These are phyloP conservation scores for Diloba caeruleocephala DNA, from an alignment of 2,888 invertebrate species.

Conservation along the genomic window DNA sequence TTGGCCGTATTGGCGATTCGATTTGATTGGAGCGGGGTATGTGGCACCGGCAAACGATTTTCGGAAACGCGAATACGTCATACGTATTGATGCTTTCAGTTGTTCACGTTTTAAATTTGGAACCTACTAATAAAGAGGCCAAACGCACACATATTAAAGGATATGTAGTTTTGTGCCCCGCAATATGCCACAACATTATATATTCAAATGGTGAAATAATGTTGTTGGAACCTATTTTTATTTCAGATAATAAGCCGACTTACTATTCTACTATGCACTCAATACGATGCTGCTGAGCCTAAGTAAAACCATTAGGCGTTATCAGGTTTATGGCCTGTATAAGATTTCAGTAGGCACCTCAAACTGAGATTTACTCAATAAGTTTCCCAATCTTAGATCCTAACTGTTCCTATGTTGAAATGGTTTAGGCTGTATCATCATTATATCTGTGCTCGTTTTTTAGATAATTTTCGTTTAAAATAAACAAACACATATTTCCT, in stretches of 20 bases:
- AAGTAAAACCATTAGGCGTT: conserved; percentile 26
- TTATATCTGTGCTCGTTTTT: conserved; percentile 19
- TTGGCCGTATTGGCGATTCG: conserved; percentile 63
- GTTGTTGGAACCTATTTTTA: no score
- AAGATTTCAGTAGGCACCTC: conserved; percentile 16
- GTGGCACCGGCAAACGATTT: conserved; percentile 21
- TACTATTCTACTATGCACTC: no score
- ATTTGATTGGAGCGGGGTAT: conserved; percentile 67
- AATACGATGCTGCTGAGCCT: neutral
- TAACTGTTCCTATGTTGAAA: conserved; percentile 26
- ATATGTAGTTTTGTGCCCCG: no score
- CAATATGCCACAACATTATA: no score
- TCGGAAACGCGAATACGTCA: conserved; percentile 11
- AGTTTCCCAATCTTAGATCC: conserved; percentile 12
- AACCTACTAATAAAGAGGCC: no score
- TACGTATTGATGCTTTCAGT: conserved; percentile 17
- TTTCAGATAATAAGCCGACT: no score
- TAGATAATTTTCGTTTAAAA: conserved; percentile 31
- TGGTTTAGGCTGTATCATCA: conserved; percentile 35
- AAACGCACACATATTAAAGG: no score
- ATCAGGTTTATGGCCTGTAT: conserved; percentile 15
- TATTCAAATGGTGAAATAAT: no score
- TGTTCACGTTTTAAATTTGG: no score
- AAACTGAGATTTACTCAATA: conserved; percentile 22
- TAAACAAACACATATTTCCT: conserved; percentile 21